phyloP scores from a whole-genome alignment of 1,140 invertebrate species.

The Aradophagus sp. region DNA sequence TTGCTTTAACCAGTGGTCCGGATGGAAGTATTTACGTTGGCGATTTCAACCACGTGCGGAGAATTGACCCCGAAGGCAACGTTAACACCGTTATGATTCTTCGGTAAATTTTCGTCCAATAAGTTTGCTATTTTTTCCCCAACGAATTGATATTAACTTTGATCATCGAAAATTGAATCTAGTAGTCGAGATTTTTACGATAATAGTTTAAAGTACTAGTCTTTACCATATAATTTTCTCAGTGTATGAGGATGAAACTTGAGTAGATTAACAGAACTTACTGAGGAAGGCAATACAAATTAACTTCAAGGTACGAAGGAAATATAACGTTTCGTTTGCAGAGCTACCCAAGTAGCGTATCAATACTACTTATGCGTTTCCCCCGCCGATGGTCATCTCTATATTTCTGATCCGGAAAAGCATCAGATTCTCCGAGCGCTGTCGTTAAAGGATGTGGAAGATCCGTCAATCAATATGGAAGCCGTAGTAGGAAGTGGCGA shows the following conservation, averaged over 20 bases:
- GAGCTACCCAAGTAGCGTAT: slow-evolving; percentile 93
- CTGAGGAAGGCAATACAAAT: too few species aligned
- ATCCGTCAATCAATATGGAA: slow-evolving; percentile 90
- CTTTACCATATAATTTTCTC: too few species aligned
- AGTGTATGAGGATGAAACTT: too few species aligned
- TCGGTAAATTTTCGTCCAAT: slow-evolving; percentile 73
- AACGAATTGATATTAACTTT: too few species aligned
- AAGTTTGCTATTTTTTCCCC: too few species aligned
- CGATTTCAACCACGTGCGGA: slow-evolving; percentile 95
- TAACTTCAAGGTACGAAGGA: too few species aligned
- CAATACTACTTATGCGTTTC: slow-evolving; percentile 96
- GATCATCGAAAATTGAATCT: too few species aligned
- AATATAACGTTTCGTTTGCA: slow-evolving; percentile 70
- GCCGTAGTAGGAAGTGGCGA: slow-evolving; percentile 96
- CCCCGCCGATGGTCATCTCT: slow-evolving; percentile 94
- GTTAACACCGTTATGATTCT: slow-evolving; percentile 95
- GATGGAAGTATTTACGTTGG: slow-evolving; percentile 98
- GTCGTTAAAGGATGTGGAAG: slow-evolving; percentile 84
- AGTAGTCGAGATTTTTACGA: too few species aligned
- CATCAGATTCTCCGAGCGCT: slow-evolving; percentile 89
- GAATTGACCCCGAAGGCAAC: slow-evolving; percentile 92
- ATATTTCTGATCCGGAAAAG: slow-evolving; percentile 95
- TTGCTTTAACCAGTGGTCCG: slow-evolving; percentile 92
- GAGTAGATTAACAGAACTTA: too few species aligned
- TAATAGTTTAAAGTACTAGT: too few species aligned